Conservation (phyloP, 2,113 vertebrate genomes). For the Reinhardtius hippoglossoides region DNA sequence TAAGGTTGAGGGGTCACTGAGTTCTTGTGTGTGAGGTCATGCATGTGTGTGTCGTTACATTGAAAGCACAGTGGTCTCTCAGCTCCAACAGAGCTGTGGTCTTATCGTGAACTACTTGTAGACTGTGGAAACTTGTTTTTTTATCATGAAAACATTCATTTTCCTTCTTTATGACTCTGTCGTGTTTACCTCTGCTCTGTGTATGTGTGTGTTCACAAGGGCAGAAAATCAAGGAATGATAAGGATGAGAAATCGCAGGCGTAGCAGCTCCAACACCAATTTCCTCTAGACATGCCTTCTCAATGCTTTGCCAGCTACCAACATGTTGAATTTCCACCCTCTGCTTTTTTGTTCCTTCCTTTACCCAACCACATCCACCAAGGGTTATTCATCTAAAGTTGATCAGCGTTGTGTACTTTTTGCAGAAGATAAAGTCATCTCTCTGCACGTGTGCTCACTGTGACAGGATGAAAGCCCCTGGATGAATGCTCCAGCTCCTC, state of each 20-base stretch:
- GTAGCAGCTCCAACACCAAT: constrained; percentile 33
- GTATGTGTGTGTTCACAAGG: constrained; percentile 3
- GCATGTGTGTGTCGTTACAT: background rate
- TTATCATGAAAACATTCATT: constrained; percentile 10
- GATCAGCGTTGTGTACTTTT: constrained; percentile 42
- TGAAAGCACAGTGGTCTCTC: constrained; percentile 4
- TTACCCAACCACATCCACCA: constrained; percentile 14
- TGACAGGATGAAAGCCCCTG: constrained; percentile 38
- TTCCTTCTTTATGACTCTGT: constrained; percentile 5
- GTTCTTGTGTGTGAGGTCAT: constrained; percentile 16
- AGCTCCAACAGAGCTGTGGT: background rate
- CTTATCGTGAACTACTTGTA: background rate
- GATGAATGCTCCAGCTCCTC: constrained; percentile 54
- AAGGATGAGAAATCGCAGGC: constrained; percentile 30
- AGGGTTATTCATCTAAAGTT: constrained; percentile 64
- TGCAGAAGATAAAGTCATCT: constrained; percentile 21
- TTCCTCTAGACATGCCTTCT: constrained; percentile 37
- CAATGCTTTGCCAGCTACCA: background rate
- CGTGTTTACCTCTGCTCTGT: constrained; percentile 8
- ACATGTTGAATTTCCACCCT: constrained; percentile 28
- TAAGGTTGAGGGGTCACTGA: constrained; percentile 51
- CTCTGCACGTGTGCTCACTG: constrained; percentile 7
- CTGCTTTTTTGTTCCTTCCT: constrained; percentile 18
- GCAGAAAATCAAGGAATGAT: constrained; percentile 24
- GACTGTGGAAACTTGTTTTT: constrained; percentile 15